Base-by-base conservation (phyloP, 1,140 invertebrate genomes). In the Hylaeus anthracinus region DNA sequence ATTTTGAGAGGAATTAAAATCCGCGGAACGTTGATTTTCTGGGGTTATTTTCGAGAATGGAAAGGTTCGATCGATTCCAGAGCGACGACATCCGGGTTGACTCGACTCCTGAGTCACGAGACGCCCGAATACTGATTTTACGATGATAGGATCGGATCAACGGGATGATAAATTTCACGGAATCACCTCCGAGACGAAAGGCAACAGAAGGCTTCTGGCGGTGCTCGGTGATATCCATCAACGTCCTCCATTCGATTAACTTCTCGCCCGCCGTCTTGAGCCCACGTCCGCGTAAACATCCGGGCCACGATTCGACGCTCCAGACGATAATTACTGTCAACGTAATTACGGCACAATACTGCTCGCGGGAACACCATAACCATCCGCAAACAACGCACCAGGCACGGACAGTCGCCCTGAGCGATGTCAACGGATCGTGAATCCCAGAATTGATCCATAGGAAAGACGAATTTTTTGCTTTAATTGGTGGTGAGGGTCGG, bases 231-330 rank as follows among this genome's bases (percentile, higher is more conserved):
- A 73, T 65, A 79, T 79, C 71, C 70, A 79, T 79, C 77, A 79
- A 65, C 71, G 70, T 79, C 51, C 41, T 64, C 14, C 56, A 14
- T 71, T 79, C 77, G 61, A 79, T 79, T 79, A 79, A 79, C 70
- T 73, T 73, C 76, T n/a, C 66, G 8, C n/a, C 8, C 4, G 10
- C 10, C 39, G n/a, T 26, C 15, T 37, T 12, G 8, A 8, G 2
- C 10, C 10, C 5, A 5, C 15, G 39, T 14, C 14, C 0, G 14
- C 14, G 56, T n/a, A 15, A 79, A 73, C 77, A 58, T 43, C 9
- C 75, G 6, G 8, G 15, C 48, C 41, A 43, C 45, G 26, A 73
- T 64, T 73, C 45, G 5, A 5, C n/a, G 48, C 66, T 45, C 10
- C 64, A 10, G 45, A 26, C 14, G 43, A 39, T 78, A 72, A 84